phyloP scores from a whole-genome alignment of 2,113 vertebrate species.

The Clarias macrocephalus region DNA sequence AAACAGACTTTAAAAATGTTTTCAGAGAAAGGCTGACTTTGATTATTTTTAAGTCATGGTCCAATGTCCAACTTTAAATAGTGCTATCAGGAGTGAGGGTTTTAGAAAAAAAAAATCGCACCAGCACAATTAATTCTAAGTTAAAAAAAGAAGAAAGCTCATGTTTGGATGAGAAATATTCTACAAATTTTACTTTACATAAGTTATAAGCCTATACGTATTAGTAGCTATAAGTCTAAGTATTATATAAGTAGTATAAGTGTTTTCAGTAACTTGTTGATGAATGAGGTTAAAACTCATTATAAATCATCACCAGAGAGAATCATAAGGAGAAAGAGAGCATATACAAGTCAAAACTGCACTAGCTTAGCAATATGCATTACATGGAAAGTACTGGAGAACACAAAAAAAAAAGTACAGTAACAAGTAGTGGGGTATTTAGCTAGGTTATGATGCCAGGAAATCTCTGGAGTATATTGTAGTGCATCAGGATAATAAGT shows the following conservation, averaged over 20 bases:
- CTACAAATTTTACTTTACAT: not conserved
- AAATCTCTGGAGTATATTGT: not conserved
- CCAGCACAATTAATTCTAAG: not conserved
- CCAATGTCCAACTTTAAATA: too few species aligned
- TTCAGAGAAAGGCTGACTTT: not conserved
- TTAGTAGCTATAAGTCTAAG: too few species aligned
- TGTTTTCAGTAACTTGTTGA: not conserved
- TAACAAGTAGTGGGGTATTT: not conserved
- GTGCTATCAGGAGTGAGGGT: not conserved
- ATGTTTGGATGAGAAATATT: not conserved
- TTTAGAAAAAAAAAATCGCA: not conserved
- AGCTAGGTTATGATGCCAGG: not conserved
- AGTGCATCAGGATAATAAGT: not conserved
- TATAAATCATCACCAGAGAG: not conserved
- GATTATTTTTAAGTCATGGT: not conserved
- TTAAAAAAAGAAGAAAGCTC: not conserved
- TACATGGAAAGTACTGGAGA: not conserved
- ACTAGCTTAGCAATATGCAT: not conserved
- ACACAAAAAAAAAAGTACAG: not conserved
- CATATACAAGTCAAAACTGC: not conserved
- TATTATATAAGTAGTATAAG: not conserved
- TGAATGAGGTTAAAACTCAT: not conserved
- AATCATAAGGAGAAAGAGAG: not conserved
- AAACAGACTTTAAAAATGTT: slow-evolving; percentile 1
- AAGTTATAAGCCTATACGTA: not conserved